Base-by-base conservation (phyloP, 2,888 invertebrate species). In the Pyrochroa serraticornis region DNA sequence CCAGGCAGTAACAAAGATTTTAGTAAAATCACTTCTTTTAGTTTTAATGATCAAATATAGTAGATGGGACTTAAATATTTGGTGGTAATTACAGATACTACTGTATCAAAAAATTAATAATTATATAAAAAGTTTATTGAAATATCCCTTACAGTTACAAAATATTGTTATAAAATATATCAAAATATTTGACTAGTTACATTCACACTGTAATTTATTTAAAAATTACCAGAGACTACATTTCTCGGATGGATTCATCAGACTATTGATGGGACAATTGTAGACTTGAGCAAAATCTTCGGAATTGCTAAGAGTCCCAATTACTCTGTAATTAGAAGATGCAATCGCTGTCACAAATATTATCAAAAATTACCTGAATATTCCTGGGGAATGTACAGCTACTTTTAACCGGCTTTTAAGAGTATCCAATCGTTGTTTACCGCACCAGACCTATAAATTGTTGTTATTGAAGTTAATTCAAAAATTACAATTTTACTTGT, bases 341-440 rank as follows among this genome's bases (percentile, higher is more conserved):
- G 35, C 14, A 6, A 42, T 14, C 3, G 7, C 31, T 42, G 12
- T 42, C 22, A 6, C 6, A 8, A 37, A 7, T 8, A 9, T 37
- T 9, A 8, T 37, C 8, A 8, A 8, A 7, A 9, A 33, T 35
- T 60, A 61, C 62, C 73, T 55, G 77, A 90, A 93, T 45, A 87
- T 84, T 2, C 92, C 93, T 0, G 93, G 93, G 6, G 92, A 89
- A 71, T 93, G 93, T 0, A 92, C 90, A 0, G 92, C 92, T 1
- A 90, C 92, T 73, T 91, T 91, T 14, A 93, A 77, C 73, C 91
- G 90, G 73, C 90, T 92, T 34, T 87, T 83, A 68, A 89, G 87
- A 1, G 91, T 91, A 79, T 93, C 92, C 1, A 91, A 90, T 12
- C 92, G 82, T 84, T 91, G 90, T 1, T 89, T 87, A 0, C 92